A percentile compares a stretch with the other conserved stretches of the same genome.
phyloP scores from a whole-genome alignment of 2,797 vertebrate species.

The Epinephelus awoara region DNA sequence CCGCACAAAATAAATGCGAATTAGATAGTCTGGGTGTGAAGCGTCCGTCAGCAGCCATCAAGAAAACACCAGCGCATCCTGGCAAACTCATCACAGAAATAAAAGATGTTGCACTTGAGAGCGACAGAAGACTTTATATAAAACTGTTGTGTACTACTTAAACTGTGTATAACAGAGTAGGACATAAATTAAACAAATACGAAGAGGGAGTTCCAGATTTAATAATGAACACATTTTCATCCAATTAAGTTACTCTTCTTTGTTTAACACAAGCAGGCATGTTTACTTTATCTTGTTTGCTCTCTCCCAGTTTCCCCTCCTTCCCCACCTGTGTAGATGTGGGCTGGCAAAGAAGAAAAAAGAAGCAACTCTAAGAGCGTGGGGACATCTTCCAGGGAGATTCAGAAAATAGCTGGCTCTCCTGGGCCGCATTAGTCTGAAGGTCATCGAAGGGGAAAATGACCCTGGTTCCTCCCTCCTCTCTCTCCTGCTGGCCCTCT shows the following conservation, averaged over 20 bases:
- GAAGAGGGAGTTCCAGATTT: constrained; percentile 8
- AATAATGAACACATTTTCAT: constrained; percentile 13
- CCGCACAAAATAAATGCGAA: constrained; percentile 25
- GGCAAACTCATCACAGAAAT: neutral
- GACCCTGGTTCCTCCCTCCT: constrained; percentile 71
- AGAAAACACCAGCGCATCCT: neutral
- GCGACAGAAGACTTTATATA: neutral
- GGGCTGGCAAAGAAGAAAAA: constrained; percentile 16
- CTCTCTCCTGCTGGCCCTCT: constrained; percentile 69
- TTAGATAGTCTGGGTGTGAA: constrained; percentile 20
- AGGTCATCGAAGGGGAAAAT: constrained; percentile 84
- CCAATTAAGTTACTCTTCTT: constrained; percentile 23
- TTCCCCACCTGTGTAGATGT: constrained; percentile 51
- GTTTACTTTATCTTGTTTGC: constrained; percentile 40
- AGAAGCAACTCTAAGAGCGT: constrained; percentile 37
- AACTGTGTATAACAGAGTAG: neutral
- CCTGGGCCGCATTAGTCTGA: constrained; percentile 83
- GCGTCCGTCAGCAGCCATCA: constrained; percentile 19
- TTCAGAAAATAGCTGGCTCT: constrained; percentile 80
- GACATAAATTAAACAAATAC: constrained; percentile 14
- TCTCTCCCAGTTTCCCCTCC: neutral
- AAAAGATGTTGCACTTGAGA: neutral
- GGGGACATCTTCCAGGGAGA: constrained; percentile 75
- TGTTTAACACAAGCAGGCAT: constrained; percentile 43
- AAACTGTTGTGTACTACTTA: too few relatives aligned